A percentile compares a stretch with the other conserved stretches of the same genome.
phyloP scores from a whole-genome alignment of 1,140 invertebrate genomes.

The Drosophila trapezifrons region DNA sequence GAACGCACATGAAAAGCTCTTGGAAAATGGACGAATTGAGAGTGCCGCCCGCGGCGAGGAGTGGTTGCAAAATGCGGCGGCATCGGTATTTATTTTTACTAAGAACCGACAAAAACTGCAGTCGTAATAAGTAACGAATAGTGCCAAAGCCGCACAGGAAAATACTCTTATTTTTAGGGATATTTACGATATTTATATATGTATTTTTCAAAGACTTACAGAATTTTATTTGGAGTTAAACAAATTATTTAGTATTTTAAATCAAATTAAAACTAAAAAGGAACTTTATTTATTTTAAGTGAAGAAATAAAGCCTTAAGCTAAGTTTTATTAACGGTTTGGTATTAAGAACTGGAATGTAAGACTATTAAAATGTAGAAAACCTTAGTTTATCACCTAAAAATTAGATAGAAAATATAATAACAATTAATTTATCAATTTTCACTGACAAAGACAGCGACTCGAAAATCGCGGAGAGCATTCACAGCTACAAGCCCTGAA shows the following conservation, averaged over 20 bases:
- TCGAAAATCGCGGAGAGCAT: not conserved
- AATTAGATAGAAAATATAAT: too few species aligned
- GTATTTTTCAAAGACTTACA: too few species aligned
- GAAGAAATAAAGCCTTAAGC: not conserved
- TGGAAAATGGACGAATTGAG: constrained; percentile 43
- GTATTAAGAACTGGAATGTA: not conserved
- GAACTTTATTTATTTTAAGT: not conserved
- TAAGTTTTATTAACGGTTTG: fast-evolving
- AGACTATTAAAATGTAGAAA: too few species aligned
- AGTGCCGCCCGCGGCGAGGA: constrained; percentile 13
- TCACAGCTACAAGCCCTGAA: constrained; percentile 15
- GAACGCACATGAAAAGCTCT: constrained; percentile 73
- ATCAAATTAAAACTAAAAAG: not conserved
- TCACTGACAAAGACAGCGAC: not conserved
- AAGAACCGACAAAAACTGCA: constrained; percentile 42
- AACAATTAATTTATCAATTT: not conserved
- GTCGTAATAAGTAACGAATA: constrained; percentile 21
- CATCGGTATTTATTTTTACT: constrained; percentile 33
- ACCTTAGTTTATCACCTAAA: too few species aligned
- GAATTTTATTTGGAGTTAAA: too few species aligned
- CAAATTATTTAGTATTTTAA: not conserved
- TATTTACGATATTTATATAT: too few species aligned
- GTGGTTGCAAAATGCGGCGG: constrained; percentile 1
- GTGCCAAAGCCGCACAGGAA: not conserved
- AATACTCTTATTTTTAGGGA: constrained; percentile 3